Conservation (phyloP, 1,140 invertebrate genomes). For the Plutomurus gul region DNA sequence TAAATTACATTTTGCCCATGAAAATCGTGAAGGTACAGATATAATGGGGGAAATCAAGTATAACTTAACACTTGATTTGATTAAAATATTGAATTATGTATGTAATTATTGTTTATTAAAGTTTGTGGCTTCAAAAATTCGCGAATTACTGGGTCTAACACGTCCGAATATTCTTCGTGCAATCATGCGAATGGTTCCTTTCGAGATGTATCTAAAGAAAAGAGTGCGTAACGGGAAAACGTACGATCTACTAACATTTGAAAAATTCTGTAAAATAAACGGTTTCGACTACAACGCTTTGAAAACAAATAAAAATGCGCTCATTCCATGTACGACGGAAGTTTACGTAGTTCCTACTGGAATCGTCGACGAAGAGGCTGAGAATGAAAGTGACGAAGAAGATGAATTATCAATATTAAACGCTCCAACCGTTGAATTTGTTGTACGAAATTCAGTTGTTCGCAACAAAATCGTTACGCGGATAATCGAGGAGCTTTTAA, state of each 20-base stretch:
- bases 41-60: background rate
- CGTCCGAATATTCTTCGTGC: slow-evolving; percentile 47
- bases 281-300: slow-evolving; percentile 39
- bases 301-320: slow-evolving; percentile 24
- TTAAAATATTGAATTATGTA: background rate
- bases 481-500: slow-evolving; percentile 39
- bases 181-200: slow-evolving; percentile 30
- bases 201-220: slow-evolving; percentile 39
- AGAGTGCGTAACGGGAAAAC: slow-evolving; percentile 10
- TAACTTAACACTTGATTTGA: background rate
- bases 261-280: slow-evolving; percentile 39
- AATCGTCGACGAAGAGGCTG: background rate
- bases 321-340: slow-evolving; percentile 29
- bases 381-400: background rate
- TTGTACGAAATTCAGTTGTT: slow-evolving; percentile 23
- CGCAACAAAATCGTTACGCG: slow-evolving; percentile 33
- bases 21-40: background rate
- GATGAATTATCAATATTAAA: slow-evolving; percentile 19
- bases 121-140: slow-evolving; percentile 40
- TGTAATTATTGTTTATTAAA: background rate
- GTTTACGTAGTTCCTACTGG: background rate
- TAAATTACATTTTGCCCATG: background rate
- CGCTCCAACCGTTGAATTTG: slow-evolving; percentile 48
- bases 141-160: slow-evolving; percentile 40
- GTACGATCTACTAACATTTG: slow-evolving; percentile 39